These are phyloP conservation scores for Streptopelia turtur DNA, from an alignment of 2,797 vertebrate species.

Conservation along the genomic window DNA sequence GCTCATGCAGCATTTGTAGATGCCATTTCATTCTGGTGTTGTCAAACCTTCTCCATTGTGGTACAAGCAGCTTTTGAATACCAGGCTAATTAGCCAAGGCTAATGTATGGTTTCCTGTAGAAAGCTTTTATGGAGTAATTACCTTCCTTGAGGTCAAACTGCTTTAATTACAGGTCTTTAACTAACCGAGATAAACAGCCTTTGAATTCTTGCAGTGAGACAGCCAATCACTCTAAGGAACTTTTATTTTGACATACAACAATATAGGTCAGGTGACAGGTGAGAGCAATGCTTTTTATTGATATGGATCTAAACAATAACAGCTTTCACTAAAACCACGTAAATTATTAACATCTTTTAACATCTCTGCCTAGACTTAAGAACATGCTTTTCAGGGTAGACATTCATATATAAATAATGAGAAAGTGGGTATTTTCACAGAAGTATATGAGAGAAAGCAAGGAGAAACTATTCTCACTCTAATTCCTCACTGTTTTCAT, in stretches of 20 bases:
- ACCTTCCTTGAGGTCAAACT: conserved; percentile 81
- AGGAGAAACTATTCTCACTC: background rate
- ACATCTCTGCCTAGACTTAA: background rate
- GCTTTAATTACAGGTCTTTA: conserved; percentile 83
- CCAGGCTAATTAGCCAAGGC: conserved; percentile 80
- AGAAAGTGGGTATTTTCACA: background rate
- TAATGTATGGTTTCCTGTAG: conserved; percentile 83
- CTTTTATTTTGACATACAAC: conserved; percentile 57
- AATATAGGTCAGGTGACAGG: conserved; percentile 72
- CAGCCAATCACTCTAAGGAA: conserved; percentile 71
- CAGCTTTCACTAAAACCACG: conserved; percentile 40
- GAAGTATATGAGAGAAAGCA: background rate
- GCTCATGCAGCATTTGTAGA: background rate
- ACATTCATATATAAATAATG: background rate
- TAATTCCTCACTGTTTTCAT: background rate
- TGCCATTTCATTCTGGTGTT: conserved; percentile 5
- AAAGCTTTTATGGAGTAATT: conserved; percentile 81
- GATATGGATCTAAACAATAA: conserved; percentile 68
- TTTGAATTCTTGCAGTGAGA: conserved; percentile 82
- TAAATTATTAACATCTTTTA: conserved; percentile 36
- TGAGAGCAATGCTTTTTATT: conserved; percentile 77
- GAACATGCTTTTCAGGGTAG: background rate
- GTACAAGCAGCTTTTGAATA: conserved; percentile 71
- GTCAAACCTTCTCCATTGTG: conserved; percentile 68
- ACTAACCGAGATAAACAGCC: conserved; percentile 85